Evolutionary conservation across 2,797 vertebrate species (phyloP).

Genomic region (Pantherophis alleghaniensis): DNA sequence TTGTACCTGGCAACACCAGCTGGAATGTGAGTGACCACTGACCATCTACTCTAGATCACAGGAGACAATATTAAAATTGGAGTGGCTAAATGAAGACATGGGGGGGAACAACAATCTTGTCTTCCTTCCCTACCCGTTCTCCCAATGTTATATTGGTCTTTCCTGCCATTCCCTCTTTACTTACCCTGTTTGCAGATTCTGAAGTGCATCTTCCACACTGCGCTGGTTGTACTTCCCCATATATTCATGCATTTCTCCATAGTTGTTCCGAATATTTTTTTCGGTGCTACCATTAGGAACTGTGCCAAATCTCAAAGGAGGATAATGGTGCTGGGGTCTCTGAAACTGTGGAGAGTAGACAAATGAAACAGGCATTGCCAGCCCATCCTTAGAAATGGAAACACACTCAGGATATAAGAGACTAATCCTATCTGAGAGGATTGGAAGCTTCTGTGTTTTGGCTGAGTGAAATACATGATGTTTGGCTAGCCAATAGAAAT

Average conservation of each 20-base stretch:
- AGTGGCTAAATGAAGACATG: not conserved
- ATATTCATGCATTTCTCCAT: conserved; percentile 94
- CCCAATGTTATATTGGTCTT: not conserved
- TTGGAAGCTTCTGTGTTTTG: not conserved
- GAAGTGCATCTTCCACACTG: conserved; percentile 89
- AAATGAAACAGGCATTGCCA: conserved; percentile 33
- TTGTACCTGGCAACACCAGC: not conserved
- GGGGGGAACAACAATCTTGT: too few relatives aligned
- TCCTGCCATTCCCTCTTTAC: conserved; percentile 41
- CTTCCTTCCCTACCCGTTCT: fast-evolving
- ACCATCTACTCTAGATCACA: not conserved
- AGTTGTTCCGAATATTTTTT: conserved; percentile 96
- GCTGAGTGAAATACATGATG: not conserved
- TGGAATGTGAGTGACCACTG: not conserved
- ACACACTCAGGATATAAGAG: not conserved
- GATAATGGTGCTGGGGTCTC: conserved; percentile 94
- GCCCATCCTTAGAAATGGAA: not conserved
- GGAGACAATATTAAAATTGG: not conserved
- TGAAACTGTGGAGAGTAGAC: conserved; percentile 80
- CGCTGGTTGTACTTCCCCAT: conserved; percentile 95
- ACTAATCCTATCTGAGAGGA: not conserved
- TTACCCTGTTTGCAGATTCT: conserved; percentile 90
- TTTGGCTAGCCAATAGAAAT: not conserved
- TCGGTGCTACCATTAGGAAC: conserved; percentile 96
- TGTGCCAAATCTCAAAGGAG: conserved; percentile 91